Evolutionary conservation across 1,140 invertebrate species (phyloP), one percentile per base, ranked within the genome.

Genomic region (Colletes gigas): DNA sequence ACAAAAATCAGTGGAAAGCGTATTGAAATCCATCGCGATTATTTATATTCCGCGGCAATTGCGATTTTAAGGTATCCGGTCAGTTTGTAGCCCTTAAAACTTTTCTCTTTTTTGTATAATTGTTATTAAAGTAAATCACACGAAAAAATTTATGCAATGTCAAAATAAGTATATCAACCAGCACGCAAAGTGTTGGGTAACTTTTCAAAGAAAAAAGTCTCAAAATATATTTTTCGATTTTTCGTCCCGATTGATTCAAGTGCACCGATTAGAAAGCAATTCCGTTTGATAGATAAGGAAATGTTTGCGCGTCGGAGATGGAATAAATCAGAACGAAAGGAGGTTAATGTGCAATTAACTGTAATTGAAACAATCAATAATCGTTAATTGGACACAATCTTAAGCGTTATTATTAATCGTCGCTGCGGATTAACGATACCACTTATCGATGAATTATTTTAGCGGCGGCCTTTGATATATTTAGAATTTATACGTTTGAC

Each of bases 301-400:
- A 6, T 5, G 19, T 17, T 44, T 17, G n/a, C 15, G 7, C 15
- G 17, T n/a, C 8, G 30, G 30, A 30, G 30, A 30, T n/a, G 39
- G n/a, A 44, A 17, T 17, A 10, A 15, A 14, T 47, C 3, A 4
- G 14, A 15, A 39, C 9, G 39, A 54, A 71, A 62, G 4, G 19
- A 57, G 67, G 76, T 71, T 78, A 63, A 72, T 30, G 12, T n/a
- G 74, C 52, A 68, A 67, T 59, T 67, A 67, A 67, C 4, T 50
- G 41, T 54, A 50, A 78, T 39, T 17, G n/a, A 50, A 63, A n/a
- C 54, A 50, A 70, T 78, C 57, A 47, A 60, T 17, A 57, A 71
- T 44, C 55, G 44, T 69, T 72, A 54, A 54, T 72, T 65, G 12
- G n/a, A 63, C 50, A 12, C 7, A 1, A 68, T 44, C 30, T 30